Conservation (phyloP, 2,113 vertebrate species). For the Hemiprocne comata region DNA sequence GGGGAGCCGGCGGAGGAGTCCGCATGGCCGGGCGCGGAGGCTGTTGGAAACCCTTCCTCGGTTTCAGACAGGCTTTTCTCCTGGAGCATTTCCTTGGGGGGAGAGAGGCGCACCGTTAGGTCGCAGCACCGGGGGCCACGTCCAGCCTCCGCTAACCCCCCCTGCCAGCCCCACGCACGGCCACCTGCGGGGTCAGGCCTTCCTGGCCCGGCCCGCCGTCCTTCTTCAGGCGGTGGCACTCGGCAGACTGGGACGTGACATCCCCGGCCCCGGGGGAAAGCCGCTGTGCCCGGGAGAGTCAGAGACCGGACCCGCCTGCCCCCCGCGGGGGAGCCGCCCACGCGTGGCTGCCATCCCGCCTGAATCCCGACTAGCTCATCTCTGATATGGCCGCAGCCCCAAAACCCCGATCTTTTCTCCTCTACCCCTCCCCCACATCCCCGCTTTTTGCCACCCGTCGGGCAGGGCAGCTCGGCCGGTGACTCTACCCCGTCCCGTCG, state of each 20-base stretch:
- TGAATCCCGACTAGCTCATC: neutral
- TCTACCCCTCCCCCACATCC: neutral
- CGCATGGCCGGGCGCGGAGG: conserved; percentile 76
- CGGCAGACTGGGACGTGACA: neutral
- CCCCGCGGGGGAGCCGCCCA: neutral
- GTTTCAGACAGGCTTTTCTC: conserved; percentile 91
- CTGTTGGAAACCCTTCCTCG: conserved; percentile 86
- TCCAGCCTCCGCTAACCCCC: neutral
- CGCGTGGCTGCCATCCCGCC: neutral
- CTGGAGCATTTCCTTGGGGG: conserved; percentile 93
- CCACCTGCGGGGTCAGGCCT: neutral
- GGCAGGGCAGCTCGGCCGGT: neutral
- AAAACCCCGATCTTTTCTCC: neutral
- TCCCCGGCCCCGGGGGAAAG: neutral
- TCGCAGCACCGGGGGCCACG: neutral
- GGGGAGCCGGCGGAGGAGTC: conserved; percentile 81
- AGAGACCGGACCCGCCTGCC: neutral
- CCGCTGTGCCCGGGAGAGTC: neutral
- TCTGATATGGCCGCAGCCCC: neutral
- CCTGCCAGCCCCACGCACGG: neutral
- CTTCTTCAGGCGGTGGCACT: neutral
- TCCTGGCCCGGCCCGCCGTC: neutral
- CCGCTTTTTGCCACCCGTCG: neutral
- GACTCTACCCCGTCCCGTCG: neutral
- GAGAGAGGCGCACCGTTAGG: conserved; percentile 13